Evolutionary conservation across 2,888 invertebrate species (phyloP), one percentile per base, ranked within the genome.

Genomic region (Heteropelma amictum): DNA sequence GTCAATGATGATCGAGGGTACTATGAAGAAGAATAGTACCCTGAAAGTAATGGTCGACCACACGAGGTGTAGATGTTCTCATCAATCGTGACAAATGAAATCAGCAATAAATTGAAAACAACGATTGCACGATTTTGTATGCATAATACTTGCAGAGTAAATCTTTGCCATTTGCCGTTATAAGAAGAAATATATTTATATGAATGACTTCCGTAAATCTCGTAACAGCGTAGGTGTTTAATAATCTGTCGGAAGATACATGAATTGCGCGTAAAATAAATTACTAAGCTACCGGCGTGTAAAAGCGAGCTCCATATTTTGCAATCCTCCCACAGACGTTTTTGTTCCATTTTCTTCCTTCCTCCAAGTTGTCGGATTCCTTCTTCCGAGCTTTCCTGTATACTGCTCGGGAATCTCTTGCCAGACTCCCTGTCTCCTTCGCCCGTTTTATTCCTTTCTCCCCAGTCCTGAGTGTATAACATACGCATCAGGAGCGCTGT

Each of bases 401-500:
- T 38, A 63, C 56, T 73, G 56, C 63, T 42, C 33, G 56, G 42
- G 19, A 40, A 54, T 63, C 60, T 53, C 63, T 73, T 53, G 56
- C n/a, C 35, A 23, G 14, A 7, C 21, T 56, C 5, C 7, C 7
- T 23, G 4, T 6, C 30, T 23, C n/a, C n/a, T n/a, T n/a, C n/a
- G n/a, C n/a, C n/a, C n/a, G n/a, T n/a, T n/a, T n/a, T 12, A 12
- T 7, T 28, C 53, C 53, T 26, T 65, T 65, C 42, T 45, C 19
- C 12, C 17, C 30, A 3, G 28, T 33, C 28, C 51, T 35, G 8
- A 26, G 33, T n/a, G 30, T 28, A 56, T 54, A 53, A 64, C 63
- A 70, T 56, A 76, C 69, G 63, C 51, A 30, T n/a, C 58, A n/a
- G 33, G 40, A 77, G n/a, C 70, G 54, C 73, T 70, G 70, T 53